Evolutionary conservation across 2,113 vertebrate genomes (phyloP).

Genomic region (Rattus rattus): DNA sequence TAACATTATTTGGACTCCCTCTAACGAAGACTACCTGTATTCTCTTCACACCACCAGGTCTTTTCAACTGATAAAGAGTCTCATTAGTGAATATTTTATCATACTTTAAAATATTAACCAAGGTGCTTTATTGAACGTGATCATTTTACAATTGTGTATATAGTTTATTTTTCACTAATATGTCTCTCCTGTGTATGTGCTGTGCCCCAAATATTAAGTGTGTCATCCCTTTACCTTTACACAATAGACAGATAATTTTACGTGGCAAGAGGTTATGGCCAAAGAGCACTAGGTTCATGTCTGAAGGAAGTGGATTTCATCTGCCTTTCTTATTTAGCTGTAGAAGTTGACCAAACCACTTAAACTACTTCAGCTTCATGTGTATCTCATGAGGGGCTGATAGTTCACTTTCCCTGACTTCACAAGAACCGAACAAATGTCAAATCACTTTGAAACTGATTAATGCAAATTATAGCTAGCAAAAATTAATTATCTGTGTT

Average conservation of each 20-base stretch:
- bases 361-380: neutral
- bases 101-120: neutral
- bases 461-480: slow-evolving; percentile 17
- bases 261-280: neutral
- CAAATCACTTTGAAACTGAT: slow-evolving; percentile 24
- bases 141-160: neutral
- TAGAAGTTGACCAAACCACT: neutral
- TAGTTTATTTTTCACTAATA: neutral
- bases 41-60: neutral
- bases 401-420: slow-evolving; percentile 8
- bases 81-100: neutral
- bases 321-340: neutral
- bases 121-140: neutral
- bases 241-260: neutral
- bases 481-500: neutral
- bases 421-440: slow-evolving; percentile 17
- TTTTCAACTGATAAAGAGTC: neutral
- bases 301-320: neutral
- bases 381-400: neutral
- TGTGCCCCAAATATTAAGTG: neutral
- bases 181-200: neutral
- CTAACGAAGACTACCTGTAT: neutral
- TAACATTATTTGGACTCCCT: neutral
- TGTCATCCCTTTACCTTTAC: neutral
- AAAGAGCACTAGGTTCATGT: neutral